Evolutionary conservation across 2,888 invertebrate species (phyloP).

Genomic region (Melinopterus prodromus): DNA sequence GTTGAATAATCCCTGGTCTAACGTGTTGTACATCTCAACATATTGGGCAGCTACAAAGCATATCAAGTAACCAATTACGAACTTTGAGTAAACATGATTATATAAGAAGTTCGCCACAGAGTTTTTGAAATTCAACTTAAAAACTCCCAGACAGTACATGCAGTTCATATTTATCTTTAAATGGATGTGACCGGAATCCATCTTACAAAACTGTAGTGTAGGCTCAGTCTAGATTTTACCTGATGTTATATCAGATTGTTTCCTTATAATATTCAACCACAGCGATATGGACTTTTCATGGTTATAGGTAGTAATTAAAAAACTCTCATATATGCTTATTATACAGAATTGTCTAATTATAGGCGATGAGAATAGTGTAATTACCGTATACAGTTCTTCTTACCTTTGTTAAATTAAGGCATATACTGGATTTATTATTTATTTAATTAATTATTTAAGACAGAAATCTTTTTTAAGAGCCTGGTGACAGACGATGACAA

Average conservation of each 20-base stretch:
- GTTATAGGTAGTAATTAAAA: background rate
- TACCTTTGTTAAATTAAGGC: no score
- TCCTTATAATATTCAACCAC: background rate
- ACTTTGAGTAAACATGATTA: slow-evolving; percentile 33
- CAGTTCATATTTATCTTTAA: slow-evolving; percentile 39
- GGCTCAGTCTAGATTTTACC: background rate
- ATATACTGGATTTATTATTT: no score
- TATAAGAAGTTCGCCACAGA: slow-evolving; percentile 29
- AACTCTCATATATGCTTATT: background rate
- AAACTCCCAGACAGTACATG: slow-evolving; percentile 39
- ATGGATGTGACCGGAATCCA: slow-evolving; percentile 30
- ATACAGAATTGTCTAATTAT: background rate
- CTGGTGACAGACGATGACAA: no score
- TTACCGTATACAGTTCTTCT: no score
- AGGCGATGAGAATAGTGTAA: no score
- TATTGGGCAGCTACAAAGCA: slow-evolving; percentile 40
- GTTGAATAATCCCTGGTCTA: slow-evolving; percentile 37
- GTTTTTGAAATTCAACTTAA: slow-evolving; percentile 36
- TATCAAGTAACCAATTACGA: slow-evolving; percentile 37
- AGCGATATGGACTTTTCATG: background rate
- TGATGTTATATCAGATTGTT: background rate
- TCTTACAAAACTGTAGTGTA: background rate
- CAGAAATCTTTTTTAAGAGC: no score
- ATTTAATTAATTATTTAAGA: no score
- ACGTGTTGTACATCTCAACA: slow-evolving; percentile 35